Base-by-base conservation (phyloP, 2,113 vertebrate species). In the Catharus fuscescens region DNA sequence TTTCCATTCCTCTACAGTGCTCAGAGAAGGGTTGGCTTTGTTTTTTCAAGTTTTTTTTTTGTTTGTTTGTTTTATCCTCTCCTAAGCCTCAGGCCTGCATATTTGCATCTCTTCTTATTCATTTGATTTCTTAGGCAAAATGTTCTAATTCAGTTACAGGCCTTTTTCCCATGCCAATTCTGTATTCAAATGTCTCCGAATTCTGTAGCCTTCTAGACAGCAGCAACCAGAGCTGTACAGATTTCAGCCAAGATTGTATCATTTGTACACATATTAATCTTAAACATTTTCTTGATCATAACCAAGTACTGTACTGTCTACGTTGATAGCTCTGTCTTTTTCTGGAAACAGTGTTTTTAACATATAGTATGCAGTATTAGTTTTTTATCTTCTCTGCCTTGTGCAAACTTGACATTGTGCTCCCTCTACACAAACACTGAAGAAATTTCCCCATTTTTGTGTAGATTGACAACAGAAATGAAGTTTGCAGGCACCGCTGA, bases 71-170 rank as follows among this genome's bases (percentile, higher is more conserved):
- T 64, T 67, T 45, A 7, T 59, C 31, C 18, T 70, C 25, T 84
- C 47, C 60, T 62, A 84, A 80, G 77, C 83, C 69, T 83, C 40
- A 31, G 69, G 65, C 72, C 70, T 78, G 42, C n/a, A 59, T 78
- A 80, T 86, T 92, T 92, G 42, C 83, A 62, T 86, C 25, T 80
- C 20, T 92, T 95, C 62, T 80, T 84, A 81, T 67, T 92, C 62
- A 54, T 69, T 80, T 80, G 3, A 53, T 80, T 86, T 77, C 76
- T 93, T 81, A 59, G 12, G 47, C 65, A 87, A 91, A 89, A 91
- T 59, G 13, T 65, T 80, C 45, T 80, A 48, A 77, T 95, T 89
- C 69, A 62, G 20, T 45, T 69, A 66, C 28, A 54, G 23, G 14
- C 21, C 10, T 50, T 86, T 74, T 82, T 72, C 18, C 57, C 62